Evolutionary conservation across 2,888 invertebrate species (phyloP), one percentile per base, ranked within the genome.

Genomic region (Penaeus monodon): DNA sequence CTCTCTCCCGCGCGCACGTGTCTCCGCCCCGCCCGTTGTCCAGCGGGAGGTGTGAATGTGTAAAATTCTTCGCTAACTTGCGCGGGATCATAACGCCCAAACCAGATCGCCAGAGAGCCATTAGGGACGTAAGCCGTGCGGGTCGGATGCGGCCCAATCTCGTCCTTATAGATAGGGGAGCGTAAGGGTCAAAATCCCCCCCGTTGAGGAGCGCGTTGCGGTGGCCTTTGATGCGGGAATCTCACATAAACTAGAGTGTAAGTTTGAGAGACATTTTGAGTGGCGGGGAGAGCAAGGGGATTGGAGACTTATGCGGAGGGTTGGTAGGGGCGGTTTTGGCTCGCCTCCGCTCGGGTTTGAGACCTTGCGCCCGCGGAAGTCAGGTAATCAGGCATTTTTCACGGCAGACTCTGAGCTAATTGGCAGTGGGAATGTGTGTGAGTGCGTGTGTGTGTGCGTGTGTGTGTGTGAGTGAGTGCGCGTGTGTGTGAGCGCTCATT

Each of bases 361-460:
- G 76, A 6, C 83, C 17, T n/a, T 78, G n/a, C 20, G 33, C 65
- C 73, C 33, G 22, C 3, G 83, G 57, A 65, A 64, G 73, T 44
- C 83, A 83, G 83, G 83, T 83, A 83, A 83, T 83, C 83, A 83
- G 83, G 83, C 83, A 83, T 83, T 83, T 83, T 83, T 76, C 83
- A 83, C 83, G 83, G 64, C 63, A 76, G 83, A 76, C 83, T 74
- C 10, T 64, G 83, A 74, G 76, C 76, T 83, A 83, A 83, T 83
- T 83, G 83, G 83, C 83, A 83, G 82, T 65, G 76, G 81, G 76
- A 83, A 76, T 57, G 65, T 83, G 83, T 76, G 65, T 64, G 49
- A 63, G 83, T 33, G 27, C 29, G 70, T 70, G 20, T 70, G 70
- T 70, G 70, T n/a, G 70, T 70, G 70, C 4, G 70, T 70, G 70